Base-by-base conservation (phyloP, 2,113 vertebrate genomes). In the Rhagologus leucostigma region DNA sequence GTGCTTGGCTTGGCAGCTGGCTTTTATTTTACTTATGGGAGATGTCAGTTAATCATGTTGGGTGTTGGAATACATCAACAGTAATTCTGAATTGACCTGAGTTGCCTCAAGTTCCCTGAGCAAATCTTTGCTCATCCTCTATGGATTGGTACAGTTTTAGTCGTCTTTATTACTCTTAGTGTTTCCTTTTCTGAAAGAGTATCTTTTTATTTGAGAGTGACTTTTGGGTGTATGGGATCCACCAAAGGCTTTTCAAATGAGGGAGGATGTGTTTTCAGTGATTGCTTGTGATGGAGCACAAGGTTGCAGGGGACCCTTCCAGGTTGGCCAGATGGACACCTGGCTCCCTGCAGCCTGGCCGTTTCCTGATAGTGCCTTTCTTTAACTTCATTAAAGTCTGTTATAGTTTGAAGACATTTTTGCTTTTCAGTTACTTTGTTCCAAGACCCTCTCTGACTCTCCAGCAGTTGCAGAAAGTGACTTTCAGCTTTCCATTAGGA, bases 401-500 rank as follows among this genome's bases (percentile, higher is more conserved):
- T 87, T 76, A 69, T 56, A 70, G 85, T 83, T 86, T 50, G 32
- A 77, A 94, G 70, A 64, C 44, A 29, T 73, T 93, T 92, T 90
- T 84, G 44, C 78, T 88, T 89, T 95, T 68, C 65, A 55, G 3
- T 76, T 37, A 30, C 56, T 87, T 94, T 73, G 24, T 91, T 87
- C 86, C 29, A 32, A 92, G 42, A 42, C n/a, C 5, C 46, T 60
- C 76, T 81, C 50, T 84, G 68, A 39, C 63, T 68, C 60, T 73
- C 8, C 22, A 85, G 81, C 62, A 79, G 26, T 30, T 80, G 70
- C 4, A 3, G 50, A 88, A 85, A 83, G 76, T 53, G 56, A 78
- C 88, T 95, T 94, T 82, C 30, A 82, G 55, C 84, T 89, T 92
- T 68, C 80, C 67, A 55, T 93, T 82, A 95, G 59, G 56, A 75